Conservation (phyloP, 2,113 vertebrate genomes). For the Otolemur garnettii region DNA sequence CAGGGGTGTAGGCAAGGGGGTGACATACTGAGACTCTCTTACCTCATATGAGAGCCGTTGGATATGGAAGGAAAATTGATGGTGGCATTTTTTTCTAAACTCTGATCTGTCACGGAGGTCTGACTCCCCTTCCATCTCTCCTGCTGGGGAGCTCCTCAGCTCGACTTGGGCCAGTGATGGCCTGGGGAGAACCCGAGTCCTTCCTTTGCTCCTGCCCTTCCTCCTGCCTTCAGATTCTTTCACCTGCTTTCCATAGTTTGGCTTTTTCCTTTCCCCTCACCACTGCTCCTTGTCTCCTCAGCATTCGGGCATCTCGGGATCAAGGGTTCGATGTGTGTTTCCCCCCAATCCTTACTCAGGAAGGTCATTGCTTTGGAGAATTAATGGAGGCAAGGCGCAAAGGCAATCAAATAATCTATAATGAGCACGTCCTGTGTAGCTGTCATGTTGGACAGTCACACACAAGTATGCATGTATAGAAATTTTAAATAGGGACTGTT, state of each 20-base stretch:
- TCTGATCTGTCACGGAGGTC: no score
- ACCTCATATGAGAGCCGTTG: neutral
- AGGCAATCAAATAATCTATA: slow-evolving; percentile 8
- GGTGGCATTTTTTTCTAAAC: neutral
- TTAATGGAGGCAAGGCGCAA: neutral
- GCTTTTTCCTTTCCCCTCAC: neutral
- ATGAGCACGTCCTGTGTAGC: neutral
- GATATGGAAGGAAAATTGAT: neutral
- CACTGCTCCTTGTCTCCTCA: neutral
- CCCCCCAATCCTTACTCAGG: neutral
- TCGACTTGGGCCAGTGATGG: no score
- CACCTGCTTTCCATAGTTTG: rapidly evolving
- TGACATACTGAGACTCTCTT: neutral
- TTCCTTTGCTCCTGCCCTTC: neutral
- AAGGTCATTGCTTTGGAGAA: neutral
- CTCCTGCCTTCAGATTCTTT: neutral
- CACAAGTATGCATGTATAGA: neutral
- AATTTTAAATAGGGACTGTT: neutral
- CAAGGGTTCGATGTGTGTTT: slow-evolving; percentile 12
- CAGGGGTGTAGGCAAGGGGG: rapidly evolving
- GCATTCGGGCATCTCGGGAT: neutral
- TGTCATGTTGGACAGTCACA: neutral
- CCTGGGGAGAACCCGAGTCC: neutral
- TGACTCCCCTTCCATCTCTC: neutral
- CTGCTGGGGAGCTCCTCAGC: neutral